These are phyloP conservation scores for Temnothorax unifasciatus DNA, from an alignment of 2,888 invertebrate genomes.

Conservation along the genomic window DNA sequence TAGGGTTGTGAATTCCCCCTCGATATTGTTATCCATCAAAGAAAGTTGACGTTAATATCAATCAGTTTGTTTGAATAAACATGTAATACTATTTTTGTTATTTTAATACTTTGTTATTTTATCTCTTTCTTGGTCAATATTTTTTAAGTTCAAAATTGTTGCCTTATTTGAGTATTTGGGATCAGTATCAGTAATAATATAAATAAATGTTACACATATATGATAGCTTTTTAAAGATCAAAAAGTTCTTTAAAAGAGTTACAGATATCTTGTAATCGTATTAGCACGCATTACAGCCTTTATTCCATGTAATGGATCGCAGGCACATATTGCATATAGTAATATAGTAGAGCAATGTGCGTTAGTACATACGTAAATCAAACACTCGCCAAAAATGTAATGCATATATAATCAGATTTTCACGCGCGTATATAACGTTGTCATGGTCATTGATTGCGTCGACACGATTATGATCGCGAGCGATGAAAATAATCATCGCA, in stretches of 20 bases:
- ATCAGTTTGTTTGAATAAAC: neutral
- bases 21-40: neutral
- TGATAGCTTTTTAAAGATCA: neutral
- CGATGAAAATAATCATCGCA: constrained; percentile 49
- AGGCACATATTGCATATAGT: neutral
- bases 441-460: constrained; percentile 53
- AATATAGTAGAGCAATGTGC: constrained; percentile 14
- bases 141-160: neutral
- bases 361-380: constrained; percentile 56
- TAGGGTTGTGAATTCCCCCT: too few species aligned
- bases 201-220: neutral
- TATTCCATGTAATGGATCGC: neutral
- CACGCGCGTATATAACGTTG: constrained; percentile 31
- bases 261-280: neutral
- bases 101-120: constrained; percentile 7
- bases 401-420: constrained; percentile 51
- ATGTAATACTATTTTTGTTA: neutral
- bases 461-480: constrained; percentile 38
- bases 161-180: neutral
- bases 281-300: constrained; percentile 21
- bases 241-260: neutral
- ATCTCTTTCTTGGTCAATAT: neutral
- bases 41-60: neutral
- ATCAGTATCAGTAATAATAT: neutral
- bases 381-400: constrained; percentile 67